Percentiles rank a stretch among this genome's conserved stretches.
phyloP scores from a whole-genome alignment of 1,140 invertebrate species.

The Neelides sp. region DNA sequence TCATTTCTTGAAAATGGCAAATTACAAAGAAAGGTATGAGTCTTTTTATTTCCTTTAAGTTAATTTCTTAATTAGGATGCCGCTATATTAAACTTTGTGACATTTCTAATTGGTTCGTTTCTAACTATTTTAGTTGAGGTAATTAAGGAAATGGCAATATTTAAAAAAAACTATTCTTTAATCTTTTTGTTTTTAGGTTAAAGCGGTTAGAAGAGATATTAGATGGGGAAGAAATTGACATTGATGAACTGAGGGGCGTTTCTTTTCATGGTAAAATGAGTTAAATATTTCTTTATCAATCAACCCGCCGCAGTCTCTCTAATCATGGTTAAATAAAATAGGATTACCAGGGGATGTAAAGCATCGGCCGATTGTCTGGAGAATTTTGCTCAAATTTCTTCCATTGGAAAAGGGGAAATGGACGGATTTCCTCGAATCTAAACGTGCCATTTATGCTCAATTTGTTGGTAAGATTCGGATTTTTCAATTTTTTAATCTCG shows the following conservation, averaged over 20 bases:
- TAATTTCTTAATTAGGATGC: too few relatives aligned
- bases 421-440: slow-evolving; percentile 50
- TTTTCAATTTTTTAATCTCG: slow-evolving; percentile 31
- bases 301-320: slow-evolving; percentile 4
- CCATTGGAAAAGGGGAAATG: slow-evolving; percentile 51
- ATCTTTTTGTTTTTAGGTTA: too few relatives aligned
- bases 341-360: slow-evolving; percentile 18
- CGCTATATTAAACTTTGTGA: too few relatives aligned
- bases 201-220: too few relatives aligned
- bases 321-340: slow-evolving; percentile 9
- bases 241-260: slow-evolving; percentile 48
- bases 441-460: slow-evolving; percentile 63
- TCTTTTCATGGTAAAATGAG: slow-evolving; percentile 57
- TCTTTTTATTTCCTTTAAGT: too few relatives aligned
- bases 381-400: slow-evolving; percentile 66
- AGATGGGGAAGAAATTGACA: slow-evolving; percentile 52
- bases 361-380: slow-evolving; percentile 49
- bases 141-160: too few relatives aligned
- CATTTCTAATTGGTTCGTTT: too few relatives aligned
- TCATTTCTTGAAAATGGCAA: too few relatives aligned
- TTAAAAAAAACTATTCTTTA: too few relatives aligned
- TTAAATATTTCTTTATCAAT: slow-evolving; percentile 3
- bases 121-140: too few relatives aligned
- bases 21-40: too few relatives aligned
- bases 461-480: slow-evolving; percentile 57